These are phyloP conservation scores for Otis tarda DNA, from an alignment of 2,113 vertebrate species.

Conservation along the genomic window DNA sequence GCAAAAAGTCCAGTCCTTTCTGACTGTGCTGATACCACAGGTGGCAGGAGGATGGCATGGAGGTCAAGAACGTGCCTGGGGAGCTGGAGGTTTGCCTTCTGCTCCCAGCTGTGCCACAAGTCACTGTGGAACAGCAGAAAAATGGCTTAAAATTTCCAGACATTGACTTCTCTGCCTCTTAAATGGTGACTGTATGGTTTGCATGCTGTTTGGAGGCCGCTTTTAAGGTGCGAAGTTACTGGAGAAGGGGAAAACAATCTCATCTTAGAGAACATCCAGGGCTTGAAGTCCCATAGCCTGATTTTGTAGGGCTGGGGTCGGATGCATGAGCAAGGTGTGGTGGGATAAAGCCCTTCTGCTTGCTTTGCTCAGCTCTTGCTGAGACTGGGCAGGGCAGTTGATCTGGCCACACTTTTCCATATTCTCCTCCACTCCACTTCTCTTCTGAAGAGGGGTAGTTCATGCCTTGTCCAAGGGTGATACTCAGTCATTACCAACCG, in stretches of 20 bases:
- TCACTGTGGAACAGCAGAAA: not conserved
- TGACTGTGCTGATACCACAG: not conserved
- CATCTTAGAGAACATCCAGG: not conserved
- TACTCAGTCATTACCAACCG: rapidly evolving
- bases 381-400: not conserved
- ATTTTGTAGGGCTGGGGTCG: not conserved
- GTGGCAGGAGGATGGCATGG: not conserved
- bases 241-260: not conserved
- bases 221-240: not conserved
- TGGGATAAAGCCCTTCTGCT: not conserved
- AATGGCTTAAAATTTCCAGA: not conserved
- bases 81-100: not conserved
- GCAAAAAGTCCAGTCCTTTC: not conserved
- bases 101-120: not conserved
- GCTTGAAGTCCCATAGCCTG: not conserved
- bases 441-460: not conserved
- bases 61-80: not conserved
- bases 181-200: not conserved
- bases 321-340: too few species aligned
- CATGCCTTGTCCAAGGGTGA: not conserved
- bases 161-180: not conserved
- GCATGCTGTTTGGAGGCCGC: not conserved
- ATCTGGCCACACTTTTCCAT: not conserved
- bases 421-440: too few species aligned
- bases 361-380: not conserved